These are phyloP conservation scores for Zele albiditarsus DNA, from an alignment of 2,888 invertebrate genomes.

Conservation along the genomic window DNA sequence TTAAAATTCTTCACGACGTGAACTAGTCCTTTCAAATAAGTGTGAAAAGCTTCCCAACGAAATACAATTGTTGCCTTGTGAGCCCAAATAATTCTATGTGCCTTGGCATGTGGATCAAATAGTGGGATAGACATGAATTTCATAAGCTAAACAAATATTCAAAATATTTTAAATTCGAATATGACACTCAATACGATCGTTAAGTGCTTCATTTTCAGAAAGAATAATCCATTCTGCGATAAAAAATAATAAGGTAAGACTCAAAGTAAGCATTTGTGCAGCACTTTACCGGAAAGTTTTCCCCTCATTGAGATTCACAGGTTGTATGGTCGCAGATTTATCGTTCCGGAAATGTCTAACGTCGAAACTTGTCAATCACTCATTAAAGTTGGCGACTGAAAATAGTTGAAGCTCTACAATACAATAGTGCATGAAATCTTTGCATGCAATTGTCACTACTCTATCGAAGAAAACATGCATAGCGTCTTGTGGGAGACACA, in stretches of 20 bases:
- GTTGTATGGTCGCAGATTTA: constrained; percentile 51
- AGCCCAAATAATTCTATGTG: constrained; percentile 48
- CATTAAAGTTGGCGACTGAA: constrained; percentile 51
- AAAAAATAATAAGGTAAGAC: constrained; percentile 52
- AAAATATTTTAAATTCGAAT: constrained; percentile 50
- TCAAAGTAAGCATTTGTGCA: too few relatives aligned
- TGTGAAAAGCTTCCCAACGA: constrained; percentile 51
- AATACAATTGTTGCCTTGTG: constrained; percentile 47
- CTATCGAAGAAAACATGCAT: constrained; percentile 52
- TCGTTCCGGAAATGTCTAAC: constrained; percentile 51
- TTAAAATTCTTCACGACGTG: constrained; percentile 50
- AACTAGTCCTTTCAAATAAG: constrained; percentile 45
- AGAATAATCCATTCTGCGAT: too few relatives aligned
- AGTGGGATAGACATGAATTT: constrained; percentile 48
- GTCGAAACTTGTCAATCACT: constrained; percentile 47
- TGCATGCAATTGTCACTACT: constrained; percentile 32
- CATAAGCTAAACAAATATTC: constrained; percentile 51
- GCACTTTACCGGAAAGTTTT: too few relatives aligned
- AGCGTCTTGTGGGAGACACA: background rate
- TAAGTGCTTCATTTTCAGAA: too few relatives aligned
- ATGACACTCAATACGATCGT: constrained; percentile 40
- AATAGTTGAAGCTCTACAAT: constrained; percentile 48
- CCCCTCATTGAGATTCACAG: constrained; percentile 36
- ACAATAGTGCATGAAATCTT: constrained; percentile 46
- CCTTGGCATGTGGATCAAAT: constrained; percentile 47